These are phyloP conservation scores for Paraescarpia echinospica DNA, from an alignment of 1,140 invertebrate genomes.

Conservation along the genomic window DNA sequence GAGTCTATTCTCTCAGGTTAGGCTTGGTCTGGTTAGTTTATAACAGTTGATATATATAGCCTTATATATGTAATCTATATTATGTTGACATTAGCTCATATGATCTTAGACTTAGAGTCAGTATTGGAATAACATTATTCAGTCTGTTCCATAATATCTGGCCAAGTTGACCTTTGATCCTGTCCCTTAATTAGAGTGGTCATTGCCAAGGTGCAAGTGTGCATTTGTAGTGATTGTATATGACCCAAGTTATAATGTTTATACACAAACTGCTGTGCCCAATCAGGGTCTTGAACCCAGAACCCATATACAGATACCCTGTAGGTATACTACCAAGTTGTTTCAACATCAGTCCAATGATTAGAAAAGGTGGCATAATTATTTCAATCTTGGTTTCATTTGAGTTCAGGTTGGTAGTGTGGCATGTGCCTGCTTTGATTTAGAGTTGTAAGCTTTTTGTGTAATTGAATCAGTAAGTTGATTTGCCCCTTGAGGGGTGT, in stretches of 20 bases:
- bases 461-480: background rate
- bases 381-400: background rate
- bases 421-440: background rate
- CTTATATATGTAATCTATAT: too few relatives aligned
- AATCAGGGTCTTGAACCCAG: background rate
- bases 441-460: background rate
- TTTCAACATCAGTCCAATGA: background rate
- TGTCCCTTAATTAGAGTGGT: background rate
- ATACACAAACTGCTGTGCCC: background rate
- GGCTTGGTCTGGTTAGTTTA: too few relatives aligned
- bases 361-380: background rate
- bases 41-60: too few relatives aligned
- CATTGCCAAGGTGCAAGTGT: background rate
- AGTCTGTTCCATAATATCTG: too few relatives aligned
- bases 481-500: background rate
- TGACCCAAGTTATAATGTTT: background rate
- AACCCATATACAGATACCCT: too few relatives aligned
- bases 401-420: background rate
- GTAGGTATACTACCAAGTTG: too few relatives aligned
- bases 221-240: background rate
- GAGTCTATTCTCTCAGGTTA: too few relatives aligned
- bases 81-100: too few relatives aligned
- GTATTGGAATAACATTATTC: too few relatives aligned
- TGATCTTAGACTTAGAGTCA: too few relatives aligned
- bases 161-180: background rate